Percentiles rank a stretch among this genome's conserved stretches.
Evolutionary conservation across 2,113 vertebrate genomes (phyloP).

Genomic region (Hirundichthys speculiger): DNA sequence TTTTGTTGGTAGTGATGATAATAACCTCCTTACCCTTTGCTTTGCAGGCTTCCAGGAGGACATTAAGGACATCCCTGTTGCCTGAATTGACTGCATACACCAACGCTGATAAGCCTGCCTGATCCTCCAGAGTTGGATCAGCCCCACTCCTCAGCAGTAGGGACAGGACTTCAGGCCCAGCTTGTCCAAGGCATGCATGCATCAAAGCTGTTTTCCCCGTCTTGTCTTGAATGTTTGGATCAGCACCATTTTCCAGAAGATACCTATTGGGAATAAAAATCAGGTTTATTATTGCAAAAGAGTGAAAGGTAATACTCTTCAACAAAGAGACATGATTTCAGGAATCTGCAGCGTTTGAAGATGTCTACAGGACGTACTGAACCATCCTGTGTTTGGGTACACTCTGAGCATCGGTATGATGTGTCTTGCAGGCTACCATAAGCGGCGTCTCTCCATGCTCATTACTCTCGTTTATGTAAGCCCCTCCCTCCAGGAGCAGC

Average conservation of each 20-base stretch:
- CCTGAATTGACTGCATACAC: conserved; percentile 89
- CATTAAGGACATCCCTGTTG: conserved; percentile 83
- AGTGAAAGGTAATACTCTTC: not conserved
- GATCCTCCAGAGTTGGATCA: conserved; percentile 91
- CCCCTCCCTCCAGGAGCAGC: conserved; percentile 88
- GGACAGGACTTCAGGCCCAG: conserved; percentile 85
- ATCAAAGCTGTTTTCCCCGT: conserved; percentile 90
- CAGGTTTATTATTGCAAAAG: not conserved
- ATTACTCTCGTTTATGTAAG: conserved; percentile 83
- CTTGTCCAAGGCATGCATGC: conserved; percentile 88
- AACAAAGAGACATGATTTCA: conserved; percentile 3
- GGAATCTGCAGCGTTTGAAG: not conserved
- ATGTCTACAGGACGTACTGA: conserved; percentile 64
- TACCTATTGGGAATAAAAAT: conserved; percentile 71
- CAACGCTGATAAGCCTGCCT: conserved; percentile 84
- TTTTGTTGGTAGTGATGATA: conserved; percentile 89
- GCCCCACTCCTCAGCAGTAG: conserved; percentile 85
- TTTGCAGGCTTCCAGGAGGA: conserved; percentile 88
- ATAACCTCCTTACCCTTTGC: conserved; percentile 92
- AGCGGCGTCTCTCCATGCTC: conserved; percentile 90
- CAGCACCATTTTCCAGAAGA: conserved; percentile 89
- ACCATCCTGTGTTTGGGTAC: conserved; percentile 90
- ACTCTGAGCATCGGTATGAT: conserved; percentile 86
- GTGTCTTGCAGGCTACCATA: conserved; percentile 90
- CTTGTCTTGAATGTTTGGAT: conserved; percentile 95